Conservation (phyloP, 2,113 vertebrate genomes). For the Aptenodytes patagonicus region DNA sequence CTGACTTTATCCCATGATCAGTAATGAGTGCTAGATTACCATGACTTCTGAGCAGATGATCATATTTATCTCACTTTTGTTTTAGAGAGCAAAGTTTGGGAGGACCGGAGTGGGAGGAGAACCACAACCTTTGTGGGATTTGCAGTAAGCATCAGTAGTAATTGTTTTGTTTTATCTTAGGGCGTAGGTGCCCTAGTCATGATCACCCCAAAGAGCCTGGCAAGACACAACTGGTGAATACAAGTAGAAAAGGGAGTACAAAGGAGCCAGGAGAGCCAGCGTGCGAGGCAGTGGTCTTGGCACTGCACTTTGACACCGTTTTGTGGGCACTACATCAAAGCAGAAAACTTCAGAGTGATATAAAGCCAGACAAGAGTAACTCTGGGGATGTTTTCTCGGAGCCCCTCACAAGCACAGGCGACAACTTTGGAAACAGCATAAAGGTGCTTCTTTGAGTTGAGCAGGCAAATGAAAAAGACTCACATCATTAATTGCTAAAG, state of each 20-base stretch:
- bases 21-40: background rate
- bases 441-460: background rate
- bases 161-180: conserved; percentile 50
- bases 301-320: background rate
- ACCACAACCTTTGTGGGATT: conserved; percentile 23
- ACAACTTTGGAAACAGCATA: background rate
- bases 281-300: conserved; percentile 18
- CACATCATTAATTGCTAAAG: background rate
- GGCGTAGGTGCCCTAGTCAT: conserved; percentile 18
- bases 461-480: background rate
- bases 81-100: conserved; percentile 2
- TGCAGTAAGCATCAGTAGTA: background rate
- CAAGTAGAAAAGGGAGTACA: conserved; percentile 41
- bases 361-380: conserved; percentile 3
- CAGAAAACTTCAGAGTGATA: conserved; percentile 31
- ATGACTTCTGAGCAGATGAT: background rate
- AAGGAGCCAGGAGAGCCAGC: background rate
- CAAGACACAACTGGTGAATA: conserved; percentile 40
- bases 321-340: conserved; percentile 45
- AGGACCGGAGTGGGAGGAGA: background rate
- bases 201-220: conserved; percentile 17
- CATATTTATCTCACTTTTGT: background rate
- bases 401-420: background rate
- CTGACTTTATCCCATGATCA: background rate
- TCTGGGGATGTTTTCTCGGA: background rate